A percentile compares a stretch with the other conserved stretches of the same genome.
phyloP scores from a whole-genome alignment of 2,888 invertebrate species.

The Hanleya hanleyi region DNA sequence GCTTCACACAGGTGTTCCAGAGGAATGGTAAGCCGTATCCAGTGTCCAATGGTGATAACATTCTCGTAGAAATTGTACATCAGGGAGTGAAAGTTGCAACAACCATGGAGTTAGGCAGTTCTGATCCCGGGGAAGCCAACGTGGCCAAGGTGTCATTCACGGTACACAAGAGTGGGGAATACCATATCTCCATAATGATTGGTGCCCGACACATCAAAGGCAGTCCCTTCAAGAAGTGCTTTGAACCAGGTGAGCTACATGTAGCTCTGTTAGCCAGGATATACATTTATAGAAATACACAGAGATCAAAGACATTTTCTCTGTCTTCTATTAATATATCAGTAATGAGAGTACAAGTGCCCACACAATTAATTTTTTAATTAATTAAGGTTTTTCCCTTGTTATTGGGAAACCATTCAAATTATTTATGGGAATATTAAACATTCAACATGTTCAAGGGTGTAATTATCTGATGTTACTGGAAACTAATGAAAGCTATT shows the following conservation, averaged over 20 bases:
- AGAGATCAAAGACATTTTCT: too few species aligned
- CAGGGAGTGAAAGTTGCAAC: slow-evolving; percentile 88
- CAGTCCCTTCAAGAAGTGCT: slow-evolving; percentile 88
- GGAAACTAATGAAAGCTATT: too few species aligned
- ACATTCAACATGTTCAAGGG: too few species aligned
- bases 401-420: too few species aligned
- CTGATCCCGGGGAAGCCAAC: slow-evolving; percentile 82
- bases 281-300: too few species aligned
- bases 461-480: too few species aligned
- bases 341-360: too few species aligned
- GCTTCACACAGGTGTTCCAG: slow-evolving; percentile 64
- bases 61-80: slow-evolving; percentile 89
- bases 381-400: too few species aligned
- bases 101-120: slow-evolving; percentile 89
- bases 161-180: slow-evolving; percentile 91
- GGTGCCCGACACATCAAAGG: slow-evolving; percentile 85
- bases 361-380: too few species aligned
- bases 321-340: too few species aligned
- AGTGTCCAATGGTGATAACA: slow-evolving; percentile 82
- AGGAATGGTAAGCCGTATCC: slow-evolving; percentile 93
- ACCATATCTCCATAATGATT: slow-evolving; percentile 88
- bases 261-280: too few species aligned
- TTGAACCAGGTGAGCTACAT: slow-evolving; percentile 80
- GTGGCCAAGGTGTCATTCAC: slow-evolving; percentile 93
- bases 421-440: too few species aligned